Base-by-base conservation (phyloP, 2,113 vertebrate genomes). In the Pelodiscus sinensis region DNA sequence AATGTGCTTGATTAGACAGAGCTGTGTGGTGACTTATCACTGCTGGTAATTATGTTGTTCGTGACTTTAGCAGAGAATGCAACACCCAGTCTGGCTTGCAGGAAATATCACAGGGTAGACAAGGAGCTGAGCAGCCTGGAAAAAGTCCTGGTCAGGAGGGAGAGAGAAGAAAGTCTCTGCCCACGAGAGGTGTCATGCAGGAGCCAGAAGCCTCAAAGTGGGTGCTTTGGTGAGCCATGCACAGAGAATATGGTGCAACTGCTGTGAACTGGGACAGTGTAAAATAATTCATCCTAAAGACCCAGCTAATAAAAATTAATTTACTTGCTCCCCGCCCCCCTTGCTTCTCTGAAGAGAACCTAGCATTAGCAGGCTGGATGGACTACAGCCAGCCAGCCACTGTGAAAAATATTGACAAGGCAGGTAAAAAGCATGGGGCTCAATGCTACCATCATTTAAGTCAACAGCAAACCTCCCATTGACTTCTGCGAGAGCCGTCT, bases 391-490 rank as follows among this genome's bases (percentile, higher is more conserved):
- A 89, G 8, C 85, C 11, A 85, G 50, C 78, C 12, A 85, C 93
- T n/a, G 83, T 93, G 90, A 89, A 82, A 92, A 92, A 57, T 84
- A 57, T 50, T 58, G 75, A 16, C 1, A 0, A 84, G 80, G 91
- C 31, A 27, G 22, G 77, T 73, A 58, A 85, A 56, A 89, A 91
- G 57, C 54, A 79, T 31, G 18, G 44, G 65, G 44, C 38, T 50
- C 24, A 13, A 15, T 50, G 3, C 22, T 77, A 3, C 73, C 78
- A 54, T 89, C 86, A 81, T 71, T 94, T 80, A 95, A 89, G 31
- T 81, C 57, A 77, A 82, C 24, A 94, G 73, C 13, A 93, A 82
- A 87, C 90, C 56, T 86, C 81, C 52, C n/a, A 25, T 31, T 87
- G 52, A 95, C 94, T 87, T 68, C 62, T 15, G 21, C 9, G 35